Evolutionary conservation across 2,888 invertebrate genomes (phyloP), one percentile per base, ranked within the genome.

Genomic region (Drosophila borealis): DNA sequence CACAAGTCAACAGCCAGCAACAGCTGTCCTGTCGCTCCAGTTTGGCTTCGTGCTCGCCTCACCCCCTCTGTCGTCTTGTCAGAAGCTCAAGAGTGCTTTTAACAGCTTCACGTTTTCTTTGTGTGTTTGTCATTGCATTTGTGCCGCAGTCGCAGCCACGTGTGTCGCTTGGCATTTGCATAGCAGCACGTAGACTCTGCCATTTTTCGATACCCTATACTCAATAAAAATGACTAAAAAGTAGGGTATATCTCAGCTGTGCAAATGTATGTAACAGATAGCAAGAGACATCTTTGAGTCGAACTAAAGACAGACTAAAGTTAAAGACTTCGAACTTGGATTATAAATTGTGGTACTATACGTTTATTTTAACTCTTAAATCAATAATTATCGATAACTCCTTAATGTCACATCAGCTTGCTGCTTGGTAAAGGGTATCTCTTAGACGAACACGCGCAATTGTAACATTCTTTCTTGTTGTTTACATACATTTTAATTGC

Each of bases 81-180:
- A 8, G 8, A 29, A 29, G 29, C 29, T 8, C 8, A 36, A 36
- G 13, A 21, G 46, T 51, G 49, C 29, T 63, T 41, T 75, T 46
- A 46, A 46, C 54, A 62, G 71, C 69, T 65, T 45, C 60, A 59
- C 57, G 44, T 63, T 49, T 48, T 41, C 48, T 64, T 61, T 63
- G 42, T 39, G 46, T 51, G 49, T 25, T 50, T 62, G 65, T 50
- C 55, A 55, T 34, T 72, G 56, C 49, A 44, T 55, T 55, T 45
- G 45, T 45, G 55, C 36, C 55, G 36, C 55, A 25, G 44, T 49
- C 42, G 55, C 29, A 67, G 87, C 79, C 83, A 86, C 87, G 83
- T 83, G 83, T 83, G 67, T 60, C 51, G 13, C 59, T 70, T 57
- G 70, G 55, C 67, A 71, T 80, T 81, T 81, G 83, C 83, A 83